phyloP scores from a whole-genome alignment of 2,888 invertebrate species.

The Limulus polyphemus region DNA sequence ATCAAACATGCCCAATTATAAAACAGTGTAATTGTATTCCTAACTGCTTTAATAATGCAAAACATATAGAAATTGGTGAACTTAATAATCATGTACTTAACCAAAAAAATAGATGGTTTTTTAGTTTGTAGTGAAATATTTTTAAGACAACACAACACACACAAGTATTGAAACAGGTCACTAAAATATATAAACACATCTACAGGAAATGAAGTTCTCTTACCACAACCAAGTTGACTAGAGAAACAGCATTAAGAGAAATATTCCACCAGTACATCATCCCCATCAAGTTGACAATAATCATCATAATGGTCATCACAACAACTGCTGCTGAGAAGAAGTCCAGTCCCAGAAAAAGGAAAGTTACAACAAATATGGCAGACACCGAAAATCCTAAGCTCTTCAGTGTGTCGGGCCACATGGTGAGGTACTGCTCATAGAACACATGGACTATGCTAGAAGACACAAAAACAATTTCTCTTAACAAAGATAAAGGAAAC shows the following conservation, averaged over 20 bases:
- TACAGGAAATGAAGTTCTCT: constrained; percentile 3
- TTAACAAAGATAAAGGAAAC: too few species aligned
- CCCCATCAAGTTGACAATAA: constrained; percentile 41
- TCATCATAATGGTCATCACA: constrained; percentile 38
- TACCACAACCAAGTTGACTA: constrained; percentile 47
- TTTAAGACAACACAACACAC: too few species aligned
- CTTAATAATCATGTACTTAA: too few species aligned
- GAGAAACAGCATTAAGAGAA: constrained; percentile 43
- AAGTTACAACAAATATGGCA: constrained; percentile 40
- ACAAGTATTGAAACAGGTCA: too few species aligned
- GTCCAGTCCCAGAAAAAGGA: constrained; percentile 40
- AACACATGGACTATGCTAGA: constrained; percentile 40
- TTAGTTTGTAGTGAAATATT: too few species aligned
- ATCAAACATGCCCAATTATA: too few species aligned
- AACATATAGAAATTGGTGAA: too few species aligned
- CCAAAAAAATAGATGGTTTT: too few species aligned
- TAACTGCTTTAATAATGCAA: too few species aligned
- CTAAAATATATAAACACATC: too few species aligned
- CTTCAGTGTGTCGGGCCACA: constrained; percentile 37
- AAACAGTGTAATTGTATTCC: too few species aligned
- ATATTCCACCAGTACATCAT: constrained; percentile 44
- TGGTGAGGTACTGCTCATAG: constrained; percentile 44
- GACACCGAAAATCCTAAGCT: constrained; percentile 39
- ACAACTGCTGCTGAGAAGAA: constrained; percentile 39
- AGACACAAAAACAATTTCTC: too few species aligned